A percentile compares a stretch with the other conserved stretches of the same genome.
Conservation (phyloP, 2,113 vertebrate genomes). For the Rhinopithecus roxellana region DNA sequence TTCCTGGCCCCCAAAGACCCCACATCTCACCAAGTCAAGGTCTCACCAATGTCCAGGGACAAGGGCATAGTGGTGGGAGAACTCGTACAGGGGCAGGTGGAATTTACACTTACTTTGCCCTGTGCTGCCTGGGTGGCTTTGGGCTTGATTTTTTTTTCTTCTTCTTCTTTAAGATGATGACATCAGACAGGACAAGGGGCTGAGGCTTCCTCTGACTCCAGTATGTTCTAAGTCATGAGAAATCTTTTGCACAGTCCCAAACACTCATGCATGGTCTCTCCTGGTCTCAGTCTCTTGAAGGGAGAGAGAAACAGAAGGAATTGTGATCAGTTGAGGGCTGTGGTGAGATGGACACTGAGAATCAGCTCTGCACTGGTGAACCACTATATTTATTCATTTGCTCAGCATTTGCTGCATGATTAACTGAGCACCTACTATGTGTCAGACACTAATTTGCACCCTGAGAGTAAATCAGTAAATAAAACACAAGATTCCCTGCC, state of each 20-base stretch:
- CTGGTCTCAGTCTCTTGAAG: neutral
- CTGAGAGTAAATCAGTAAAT: neutral
- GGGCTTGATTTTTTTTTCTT: neutral
- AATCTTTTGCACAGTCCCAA: rapidly evolving
- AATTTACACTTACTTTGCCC: rapidly evolving
- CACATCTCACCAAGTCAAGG: rapidly evolving
- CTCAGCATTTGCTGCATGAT: too few relatives aligned
- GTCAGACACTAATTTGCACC: neutral
- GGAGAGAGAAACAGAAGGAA: neutral
- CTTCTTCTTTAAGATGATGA: neutral
- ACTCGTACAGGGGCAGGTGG: rapidly evolving
- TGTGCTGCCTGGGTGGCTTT: neutral
- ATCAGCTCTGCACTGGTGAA: neutral
- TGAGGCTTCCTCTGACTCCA: neutral
- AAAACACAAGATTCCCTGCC: neutral
- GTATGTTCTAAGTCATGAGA: neutral
- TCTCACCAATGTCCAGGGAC: rapidly evolving
- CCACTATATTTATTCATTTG: neutral
- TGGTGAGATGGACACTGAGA: neutral
- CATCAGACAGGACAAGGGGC: neutral
- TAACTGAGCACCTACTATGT: neutral
- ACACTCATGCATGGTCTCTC: rapidly evolving
- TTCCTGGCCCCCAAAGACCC: too few relatives aligned
- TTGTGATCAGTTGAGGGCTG: rapidly evolving
- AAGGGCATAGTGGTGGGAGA: rapidly evolving